These are phyloP conservation scores for Perognathus longimembris DNA, from an alignment of 2,113 vertebrate species.

Conservation along the genomic window DNA sequence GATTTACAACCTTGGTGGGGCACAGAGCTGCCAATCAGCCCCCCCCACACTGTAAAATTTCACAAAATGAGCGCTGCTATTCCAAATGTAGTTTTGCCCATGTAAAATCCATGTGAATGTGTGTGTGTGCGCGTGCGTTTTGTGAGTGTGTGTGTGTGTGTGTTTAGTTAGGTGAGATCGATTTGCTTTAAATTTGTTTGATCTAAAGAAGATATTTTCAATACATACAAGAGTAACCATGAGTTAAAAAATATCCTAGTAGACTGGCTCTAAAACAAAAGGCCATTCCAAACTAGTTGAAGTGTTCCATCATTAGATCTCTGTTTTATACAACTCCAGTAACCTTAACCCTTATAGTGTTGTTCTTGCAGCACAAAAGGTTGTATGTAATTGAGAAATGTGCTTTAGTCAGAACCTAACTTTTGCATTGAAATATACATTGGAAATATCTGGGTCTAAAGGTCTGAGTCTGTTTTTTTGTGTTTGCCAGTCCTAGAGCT, in stretches of 20 bases:
- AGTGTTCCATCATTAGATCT: not conserved
- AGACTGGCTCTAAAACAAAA: not conserved
- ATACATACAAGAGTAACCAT: not conserved
- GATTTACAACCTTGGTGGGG: not conserved
- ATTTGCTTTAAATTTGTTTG: slow-evolving; percentile 2
- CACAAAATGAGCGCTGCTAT: not conserved
- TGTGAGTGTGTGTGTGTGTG: not conserved
- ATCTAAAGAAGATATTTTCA: slow-evolving; percentile 34
- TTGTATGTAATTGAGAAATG: not conserved
- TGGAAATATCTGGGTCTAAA: not conserved
- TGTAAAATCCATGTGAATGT: not conserved
- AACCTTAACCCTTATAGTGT: not conserved
- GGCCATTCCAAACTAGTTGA: not conserved
- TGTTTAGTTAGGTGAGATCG: not conserved
- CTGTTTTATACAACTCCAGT: not conserved
- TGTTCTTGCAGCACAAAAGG: not conserved
- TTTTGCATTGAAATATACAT: not conserved
- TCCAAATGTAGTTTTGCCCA: not conserved
- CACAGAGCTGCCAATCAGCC: not conserved
- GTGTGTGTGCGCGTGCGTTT: too few relatives aligned
- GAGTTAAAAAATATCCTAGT: not conserved
- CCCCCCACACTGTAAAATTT: not conserved
- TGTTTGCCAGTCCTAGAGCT: too few relatives aligned
- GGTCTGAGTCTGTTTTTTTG: too few relatives aligned
- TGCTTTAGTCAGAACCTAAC: not conserved